Conservation (phyloP, 2,888 invertebrate species). For the Cataglyphis rosenhaueri region DNA sequence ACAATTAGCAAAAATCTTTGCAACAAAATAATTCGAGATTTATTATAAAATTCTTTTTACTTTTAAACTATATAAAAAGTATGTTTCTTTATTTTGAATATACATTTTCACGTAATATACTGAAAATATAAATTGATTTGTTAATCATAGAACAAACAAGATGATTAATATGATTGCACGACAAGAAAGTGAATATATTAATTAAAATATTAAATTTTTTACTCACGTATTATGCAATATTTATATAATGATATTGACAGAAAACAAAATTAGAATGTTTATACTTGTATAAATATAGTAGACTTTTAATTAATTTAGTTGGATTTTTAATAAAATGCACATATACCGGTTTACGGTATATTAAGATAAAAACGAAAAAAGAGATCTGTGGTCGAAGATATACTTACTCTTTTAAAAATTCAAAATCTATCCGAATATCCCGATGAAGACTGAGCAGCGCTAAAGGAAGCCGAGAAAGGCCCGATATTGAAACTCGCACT, state of each 20-base stretch:
- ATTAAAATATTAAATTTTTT: background rate
- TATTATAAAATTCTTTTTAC: background rate
- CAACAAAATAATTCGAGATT: background rate
- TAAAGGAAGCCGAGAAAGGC: slow-evolving; percentile 79
- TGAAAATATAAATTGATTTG: background rate
- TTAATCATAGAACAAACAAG: background rate
- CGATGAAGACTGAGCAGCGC: slow-evolving; percentile 74
- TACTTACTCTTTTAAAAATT: slow-evolving; percentile 37
- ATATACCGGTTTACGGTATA: background rate
- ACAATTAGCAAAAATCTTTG: background rate
- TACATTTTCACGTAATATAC: background rate
- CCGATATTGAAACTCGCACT: slow-evolving; percentile 79
- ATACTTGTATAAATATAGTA: background rate
- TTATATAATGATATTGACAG: too few species aligned
- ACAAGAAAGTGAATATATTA: background rate
- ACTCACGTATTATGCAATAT: background rate
- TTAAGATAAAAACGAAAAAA: background rate
- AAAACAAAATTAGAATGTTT: background rate
- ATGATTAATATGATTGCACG: background rate
- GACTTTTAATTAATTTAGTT: background rate
- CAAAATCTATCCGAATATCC: slow-evolving; percentile 28
- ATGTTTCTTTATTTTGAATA: background rate
- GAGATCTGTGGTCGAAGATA: background rate
- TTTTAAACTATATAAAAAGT: background rate
- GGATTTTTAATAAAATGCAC: slow-evolving; percentile 5